A percentile compares a stretch with the other conserved stretches of the same genome.
These are phyloP conservation scores for Pteropus rufus DNA, from an alignment of 2,797 vertebrate genomes.

Conservation along the genomic window DNA sequence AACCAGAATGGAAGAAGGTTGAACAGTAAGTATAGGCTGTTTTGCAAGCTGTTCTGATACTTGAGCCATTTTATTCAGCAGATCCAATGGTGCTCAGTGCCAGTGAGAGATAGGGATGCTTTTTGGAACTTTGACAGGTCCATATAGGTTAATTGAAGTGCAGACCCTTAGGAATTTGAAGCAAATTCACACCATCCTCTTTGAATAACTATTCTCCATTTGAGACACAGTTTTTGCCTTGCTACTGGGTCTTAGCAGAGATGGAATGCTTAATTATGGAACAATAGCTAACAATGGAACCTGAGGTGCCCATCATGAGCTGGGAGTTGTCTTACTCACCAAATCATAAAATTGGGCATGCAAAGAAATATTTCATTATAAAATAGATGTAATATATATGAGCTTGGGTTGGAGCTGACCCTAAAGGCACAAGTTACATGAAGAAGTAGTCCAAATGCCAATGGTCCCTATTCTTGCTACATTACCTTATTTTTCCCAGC, in stretches of 20 bases:
- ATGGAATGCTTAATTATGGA: neutral
- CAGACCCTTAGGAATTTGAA: neutral
- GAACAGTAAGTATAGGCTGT: neutral
- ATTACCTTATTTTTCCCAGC: no score
- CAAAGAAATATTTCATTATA: neutral
- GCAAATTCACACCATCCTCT: neutral
- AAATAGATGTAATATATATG: neutral
- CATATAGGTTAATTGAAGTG: neutral
- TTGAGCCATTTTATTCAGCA: neutral
- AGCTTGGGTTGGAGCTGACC: neutral
- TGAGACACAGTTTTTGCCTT: neutral
- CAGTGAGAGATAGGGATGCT: no score
- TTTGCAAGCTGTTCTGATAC: neutral
- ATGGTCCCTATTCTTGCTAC: neutral
- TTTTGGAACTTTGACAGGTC: neutral
- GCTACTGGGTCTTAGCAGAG: neutral
- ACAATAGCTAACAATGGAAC: no score
- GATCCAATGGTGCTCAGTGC: neutral
- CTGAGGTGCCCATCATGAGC: no score
- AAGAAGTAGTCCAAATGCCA: neutral
- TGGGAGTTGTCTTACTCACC: no score
- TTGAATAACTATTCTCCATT: neutral
- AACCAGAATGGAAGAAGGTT: neutral
- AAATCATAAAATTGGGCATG: neutral
- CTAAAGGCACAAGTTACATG: neutral